A percentile compares a stretch with the other conserved stretches of the same genome.
phyloP scores from a whole-genome alignment of 2,113 vertebrate species.

The Myiagra hebetior region DNA sequence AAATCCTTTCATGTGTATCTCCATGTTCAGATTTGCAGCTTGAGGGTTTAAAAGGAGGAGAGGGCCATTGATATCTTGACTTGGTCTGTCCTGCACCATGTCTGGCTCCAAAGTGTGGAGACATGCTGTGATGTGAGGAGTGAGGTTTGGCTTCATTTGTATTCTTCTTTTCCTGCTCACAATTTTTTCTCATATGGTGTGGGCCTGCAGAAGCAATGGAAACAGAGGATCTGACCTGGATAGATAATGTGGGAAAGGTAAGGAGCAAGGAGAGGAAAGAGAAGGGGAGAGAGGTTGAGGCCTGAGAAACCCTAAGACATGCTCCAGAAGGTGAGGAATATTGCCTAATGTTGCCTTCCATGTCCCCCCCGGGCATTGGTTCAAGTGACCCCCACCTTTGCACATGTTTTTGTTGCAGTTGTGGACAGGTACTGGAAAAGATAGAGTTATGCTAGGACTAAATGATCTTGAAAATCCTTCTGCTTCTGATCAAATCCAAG shows the following conservation, averaged over 20 bases:
- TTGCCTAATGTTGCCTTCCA: background rate
- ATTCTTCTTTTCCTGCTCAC: background rate
- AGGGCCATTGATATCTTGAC: background rate
- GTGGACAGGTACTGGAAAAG: background rate
- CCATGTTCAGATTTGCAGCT: background rate
- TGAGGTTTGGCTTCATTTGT: background rate
- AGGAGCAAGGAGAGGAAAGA: background rate
- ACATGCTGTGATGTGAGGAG: background rate
- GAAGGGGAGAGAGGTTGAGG: background rate
- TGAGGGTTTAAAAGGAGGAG: background rate
- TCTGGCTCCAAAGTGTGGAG: background rate
- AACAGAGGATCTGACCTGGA: background rate
- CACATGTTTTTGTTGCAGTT: background rate
- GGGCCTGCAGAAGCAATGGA: background rate
- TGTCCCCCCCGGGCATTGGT: background rate
- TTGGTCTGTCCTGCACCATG: background rate
- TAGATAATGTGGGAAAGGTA: background rate
- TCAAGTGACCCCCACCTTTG: background rate
- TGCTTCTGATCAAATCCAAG: background rate
- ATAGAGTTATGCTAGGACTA: background rate
- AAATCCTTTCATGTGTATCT: background rate
- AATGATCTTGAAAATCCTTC: background rate
- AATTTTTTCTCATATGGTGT: background rate
- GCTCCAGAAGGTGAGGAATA: background rate
- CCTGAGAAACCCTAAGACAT: background rate